Conservation (phyloP, 2,113 vertebrate species). For the Ornithorhynchus anatinus region DNA sequence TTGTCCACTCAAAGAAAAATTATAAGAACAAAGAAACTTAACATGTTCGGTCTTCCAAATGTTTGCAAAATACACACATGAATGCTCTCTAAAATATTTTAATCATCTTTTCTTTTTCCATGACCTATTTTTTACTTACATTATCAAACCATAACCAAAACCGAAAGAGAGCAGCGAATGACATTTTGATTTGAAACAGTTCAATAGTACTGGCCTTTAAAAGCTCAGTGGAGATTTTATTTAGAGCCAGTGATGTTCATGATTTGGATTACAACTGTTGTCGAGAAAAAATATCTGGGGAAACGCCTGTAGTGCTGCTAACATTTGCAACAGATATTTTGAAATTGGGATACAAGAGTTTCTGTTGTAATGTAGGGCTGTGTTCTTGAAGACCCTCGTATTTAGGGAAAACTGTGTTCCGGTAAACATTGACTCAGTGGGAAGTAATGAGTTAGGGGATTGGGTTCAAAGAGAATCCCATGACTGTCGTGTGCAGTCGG, state of each 20-base stretch:
- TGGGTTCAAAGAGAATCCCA: no score
- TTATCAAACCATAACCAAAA: background rate
- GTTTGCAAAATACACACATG: no score
- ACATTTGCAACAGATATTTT: no score
- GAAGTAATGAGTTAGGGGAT: no score
- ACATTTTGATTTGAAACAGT: background rate
- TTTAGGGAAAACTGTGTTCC: no score
- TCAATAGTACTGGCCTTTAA: background rate
- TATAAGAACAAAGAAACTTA: background rate
- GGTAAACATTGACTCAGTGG: no score
- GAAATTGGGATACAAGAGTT: no score
- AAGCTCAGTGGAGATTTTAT: background rate
- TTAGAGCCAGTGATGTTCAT: background rate
- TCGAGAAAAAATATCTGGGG: background rate
- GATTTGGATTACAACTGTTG: background rate
- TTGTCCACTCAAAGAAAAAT: no score
- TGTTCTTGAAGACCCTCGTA: no score
- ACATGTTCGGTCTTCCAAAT: background rate
- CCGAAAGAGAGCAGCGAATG: background rate
- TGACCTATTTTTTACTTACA: background rate
- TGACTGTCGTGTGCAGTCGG: no score
- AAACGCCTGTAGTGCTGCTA: no score
- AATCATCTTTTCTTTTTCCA: background rate
- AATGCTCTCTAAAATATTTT: background rate
- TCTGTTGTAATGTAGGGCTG: no score